Evolutionary conservation across 2,888 invertebrate genomes (phyloP), one percentile per base, ranked within the genome.

Genomic region (Pycnomerus fuliginosus): DNA sequence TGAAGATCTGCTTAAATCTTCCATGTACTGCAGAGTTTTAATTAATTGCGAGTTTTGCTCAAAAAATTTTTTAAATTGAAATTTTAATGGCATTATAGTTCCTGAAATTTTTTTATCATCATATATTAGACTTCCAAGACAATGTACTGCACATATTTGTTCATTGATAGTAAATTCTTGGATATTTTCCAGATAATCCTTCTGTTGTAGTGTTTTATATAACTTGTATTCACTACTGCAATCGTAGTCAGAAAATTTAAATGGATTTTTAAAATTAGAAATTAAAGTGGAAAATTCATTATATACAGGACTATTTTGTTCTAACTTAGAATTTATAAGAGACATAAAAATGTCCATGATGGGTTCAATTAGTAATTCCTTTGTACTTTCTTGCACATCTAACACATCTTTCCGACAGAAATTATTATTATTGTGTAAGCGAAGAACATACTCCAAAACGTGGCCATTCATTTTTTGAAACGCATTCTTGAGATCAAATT

Each of bases 61-160:
- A 25, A 25, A 25, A 25, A 25, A 25, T 8, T 4, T 25, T 25
- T 10, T 25, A 25, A 25, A 25, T 25, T 25, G 25, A 25, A 25
- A 25, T 25, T 25, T 25, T 12, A 25, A 25, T 3, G 25, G 25
- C 25, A 25, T 25, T 10, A 30, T 4, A 30, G 7, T 13, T 4
- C 30, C 30, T 5, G 11, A 8, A 11, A 14, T 14, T 4, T 30
- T 14, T 14, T 15, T 30, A 10, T 7, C 30, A 5, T 30, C 30
- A 14, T 3, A 3, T 12, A 30, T 14, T 12, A 30, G 5, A 12
- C 7, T 7, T 12, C 30, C 16, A 11, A 4, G 4, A 11, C 14
- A 3, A 13, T 14, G 16, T n/a, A 30, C 14, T 13, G 14, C 7
- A 4, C 7, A 12, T 7, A 14, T 14, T 14, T 7, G 13, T 5